Base-by-base conservation (phyloP, 2,113 vertebrate species). In the Sorex araneus region DNA sequence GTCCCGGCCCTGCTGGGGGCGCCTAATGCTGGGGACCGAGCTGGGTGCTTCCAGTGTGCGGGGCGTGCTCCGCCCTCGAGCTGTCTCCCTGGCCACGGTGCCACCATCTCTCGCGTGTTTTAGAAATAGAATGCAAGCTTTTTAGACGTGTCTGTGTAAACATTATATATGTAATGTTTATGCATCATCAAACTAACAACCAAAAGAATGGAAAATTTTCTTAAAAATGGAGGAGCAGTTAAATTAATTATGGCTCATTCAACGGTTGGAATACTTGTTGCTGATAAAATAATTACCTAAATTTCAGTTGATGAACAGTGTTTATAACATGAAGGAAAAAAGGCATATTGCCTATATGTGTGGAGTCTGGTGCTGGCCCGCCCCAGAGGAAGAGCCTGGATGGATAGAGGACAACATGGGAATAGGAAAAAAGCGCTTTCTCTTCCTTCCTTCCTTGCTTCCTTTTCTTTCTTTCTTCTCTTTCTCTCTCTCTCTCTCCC, bases 261-360 rank as follows among this genome's bases (percentile, higher is more conserved):
- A 78, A 83, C 1, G 15, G 71, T 83, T 63, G 11, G 11, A 54
- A 84, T 43, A 78, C 40, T 71, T 89, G 32, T 32, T 80, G 60
- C 27, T 67, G 28, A 81, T 85, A 85, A 85, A 90, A 66, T 76
- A 80, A 91, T 66, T 30, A 40, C 43, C 36, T 89, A 71, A 78
- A 74, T 60, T 86, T 86, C 57, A 50, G 28, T 40, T 76, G 28
- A 64, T 84, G n/a, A 83, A 89, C 32, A 77, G 8, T 66, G 78
- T 78, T 69, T 34, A 79, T 50, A 83, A 10, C 6, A 63, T 7
- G 30, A 57, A 80, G 47, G 69, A 79, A n/a, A 57, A 43, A 71
- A n/a, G 28, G 16, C 43, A 79, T 11, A 15, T 80, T n/a, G 47
- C 1, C 8, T n/a, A 43, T 15, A 32, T 74, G 7, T 74, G 7